Conservation (phyloP, 2,113 vertebrate species). For the Apeltes quadracus region DNA sequence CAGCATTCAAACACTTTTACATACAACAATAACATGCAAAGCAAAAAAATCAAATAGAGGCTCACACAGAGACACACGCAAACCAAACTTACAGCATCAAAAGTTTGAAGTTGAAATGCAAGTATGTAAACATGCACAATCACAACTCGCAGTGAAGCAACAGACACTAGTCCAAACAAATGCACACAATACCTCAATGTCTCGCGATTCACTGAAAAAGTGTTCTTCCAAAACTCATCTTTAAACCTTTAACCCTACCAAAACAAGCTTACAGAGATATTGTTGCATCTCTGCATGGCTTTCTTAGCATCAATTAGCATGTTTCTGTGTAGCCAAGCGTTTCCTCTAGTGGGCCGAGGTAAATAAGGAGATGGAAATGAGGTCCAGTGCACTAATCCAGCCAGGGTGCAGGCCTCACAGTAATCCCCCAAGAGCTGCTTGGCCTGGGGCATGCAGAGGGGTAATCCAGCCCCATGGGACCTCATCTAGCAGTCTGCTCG, state of each 20-base stretch:
- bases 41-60: background rate
- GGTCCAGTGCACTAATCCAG: slow-evolving; percentile 79
- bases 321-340: slow-evolving; percentile 78
- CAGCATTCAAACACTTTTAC: slow-evolving; percentile 12
- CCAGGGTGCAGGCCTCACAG: slow-evolving; percentile 77
- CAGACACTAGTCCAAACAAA: background rate
- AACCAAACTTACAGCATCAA: background rate
- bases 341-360: slow-evolving; percentile 76
- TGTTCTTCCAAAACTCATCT: slow-evolving; percentile 56
- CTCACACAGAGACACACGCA: background rate
- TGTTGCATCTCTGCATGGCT: slow-evolving; percentile 60
- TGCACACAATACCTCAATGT: slow-evolving; percentile 22
- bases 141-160: background rate
- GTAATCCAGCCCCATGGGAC: slow-evolving; percentile 80
- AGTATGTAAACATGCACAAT: background rate
- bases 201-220: slow-evolving; percentile 44
- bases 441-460: slow-evolving; percentile 81
- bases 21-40: slow-evolving; percentile 17
- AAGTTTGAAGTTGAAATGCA: slow-evolving; percentile 11
- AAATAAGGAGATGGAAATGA: slow-evolving; percentile 80
- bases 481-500: slow-evolving; percentile 60
- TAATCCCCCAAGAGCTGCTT: slow-evolving; percentile 81
- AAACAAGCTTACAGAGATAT: slow-evolving; percentile 57
- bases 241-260: slow-evolving; percentile 60
- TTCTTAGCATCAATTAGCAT: slow-evolving; percentile 80